Evolutionary conservation across 2,797 vertebrate species (phyloP), one percentile per base, ranked within the genome.

Genomic region (Morus bassanus): DNA sequence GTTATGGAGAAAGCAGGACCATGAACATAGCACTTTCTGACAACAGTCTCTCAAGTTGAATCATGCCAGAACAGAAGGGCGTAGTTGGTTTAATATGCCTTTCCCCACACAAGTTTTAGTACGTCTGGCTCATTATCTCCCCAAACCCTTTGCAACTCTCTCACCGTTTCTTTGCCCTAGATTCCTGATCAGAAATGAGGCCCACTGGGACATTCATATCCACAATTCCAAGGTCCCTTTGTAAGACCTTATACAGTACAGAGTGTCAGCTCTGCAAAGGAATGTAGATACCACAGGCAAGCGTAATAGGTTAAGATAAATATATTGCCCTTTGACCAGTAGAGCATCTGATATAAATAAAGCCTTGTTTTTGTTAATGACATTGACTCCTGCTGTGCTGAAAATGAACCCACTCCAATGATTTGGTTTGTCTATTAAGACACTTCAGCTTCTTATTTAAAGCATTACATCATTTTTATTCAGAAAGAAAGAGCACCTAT

Each of bases 311-410:
- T 3, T 85, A 78, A 60, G 57, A 91, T 56, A 94, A 92, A 91
- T 0, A 1, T 54, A 64, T 50, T 0, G 4, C 56, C 63, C 95
- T 93, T 94, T 93, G 78, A 87, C 68, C 60, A 65, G 53, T 2
- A 83, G 24, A 74, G 27, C 41, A 72, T n/a, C 83, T 83, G 96
- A 91, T 85, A 57, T 91, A 94, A 85, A 83, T 7, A 82, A 79
- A 17, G 41, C 53, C 46, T 77, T 87, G 33, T 13, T 92, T 85
- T 79, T 77, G 27, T 60, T 68, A 68, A 77, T 65, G 41, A 30
- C 43, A 50, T 45, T 76, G 64, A 67, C 37, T 79, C 13, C 24
- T 64, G 67, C 41, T 74, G 12, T 19, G 30, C 35, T 72, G 56
- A 75, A 94, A 89, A 72, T 18, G 16, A 93, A 48, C 35, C 24